These are phyloP conservation scores for Rhinopomastus cyanomelas DNA, from an alignment of 2,113 vertebrate species.

Conservation along the genomic window DNA sequence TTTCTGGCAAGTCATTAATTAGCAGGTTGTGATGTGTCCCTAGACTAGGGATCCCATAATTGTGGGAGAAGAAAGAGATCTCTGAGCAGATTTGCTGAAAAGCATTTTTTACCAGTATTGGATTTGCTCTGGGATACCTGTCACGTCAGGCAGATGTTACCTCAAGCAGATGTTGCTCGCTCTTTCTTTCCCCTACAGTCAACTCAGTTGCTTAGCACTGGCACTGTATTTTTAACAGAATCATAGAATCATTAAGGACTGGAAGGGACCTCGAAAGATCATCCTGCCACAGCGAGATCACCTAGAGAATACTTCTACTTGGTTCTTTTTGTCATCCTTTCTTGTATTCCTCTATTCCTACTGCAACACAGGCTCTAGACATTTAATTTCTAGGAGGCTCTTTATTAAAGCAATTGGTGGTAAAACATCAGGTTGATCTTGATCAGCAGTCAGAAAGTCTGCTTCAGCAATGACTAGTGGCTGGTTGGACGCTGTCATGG, in stretches of 20 bases:
- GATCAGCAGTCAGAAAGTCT: background rate
- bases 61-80: background rate
- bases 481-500: background rate
- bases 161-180: background rate
- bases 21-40: background rate
- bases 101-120: background rate
- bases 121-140: background rate
- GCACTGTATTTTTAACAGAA: background rate
- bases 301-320: background rate
- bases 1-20: background rate
- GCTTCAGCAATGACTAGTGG: background rate
- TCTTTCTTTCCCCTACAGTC: background rate
- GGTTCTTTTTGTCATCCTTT: background rate
- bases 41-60: background rate
- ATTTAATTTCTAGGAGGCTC: background rate
- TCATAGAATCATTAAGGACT: too few relatives aligned
- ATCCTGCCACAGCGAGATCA: too few relatives aligned
- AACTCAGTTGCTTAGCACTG: background rate
- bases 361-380: background rate
- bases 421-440: background rate
- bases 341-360: background rate
- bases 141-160: too few relatives aligned
- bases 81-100: background rate
- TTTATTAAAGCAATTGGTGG: background rate
- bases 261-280: too few relatives aligned